Base-by-base conservation (phyloP, 2,888 invertebrate genomes). In the Synanthedon formicaeformis region DNA sequence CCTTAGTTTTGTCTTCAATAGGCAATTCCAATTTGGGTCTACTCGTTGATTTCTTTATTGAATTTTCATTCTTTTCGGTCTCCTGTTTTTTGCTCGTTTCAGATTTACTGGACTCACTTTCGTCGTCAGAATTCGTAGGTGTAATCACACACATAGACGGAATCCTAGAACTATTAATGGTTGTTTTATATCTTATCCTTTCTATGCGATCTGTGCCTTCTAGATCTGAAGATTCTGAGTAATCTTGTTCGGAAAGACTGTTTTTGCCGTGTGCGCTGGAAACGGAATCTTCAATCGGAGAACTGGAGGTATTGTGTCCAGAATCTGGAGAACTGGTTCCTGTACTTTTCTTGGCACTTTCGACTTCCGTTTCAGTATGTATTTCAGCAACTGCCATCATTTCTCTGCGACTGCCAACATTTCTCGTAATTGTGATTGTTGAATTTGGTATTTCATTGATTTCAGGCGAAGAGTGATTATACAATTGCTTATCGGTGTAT, bases 111-210 rank as follows among this genome's bases (percentile, higher is more conserved):
- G 66, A 71, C 71, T 90, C 89, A 60, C 91, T 92, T 74, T 96
- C 96, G 66, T 96, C 96, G 63, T 96, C 96, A 58, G 95, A 96
- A 57, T 93, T 93, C 0, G 93, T 92, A 4, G 96, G 96, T 13
- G 96, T 96, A 51, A 96, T 95, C 2, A 95, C 95, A 77, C 96
- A 96, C 93, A 96, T 94, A 4, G 96, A 96, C 1, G 96, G 96
- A 69, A 96, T 96, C 62, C 96, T 90, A 62, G 94, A 94, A 52
- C 94, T 93, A 67, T 93, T 95, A 49, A 96, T 94, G 1, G 94
- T 93, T 0, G 96, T 96, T 81, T 96, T 96, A 49, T 92, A 92
- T 56, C 95, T 88, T 58, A 96, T 94, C 61, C 96, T 89, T 78
- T 96, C 96, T 64, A 94, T 93, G 67, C 96, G 89, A 70, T 96